These are phyloP conservation scores for Galerucella nymphaeae DNA, from an alignment of 2,888 invertebrate genomes.

Conservation along the genomic window DNA sequence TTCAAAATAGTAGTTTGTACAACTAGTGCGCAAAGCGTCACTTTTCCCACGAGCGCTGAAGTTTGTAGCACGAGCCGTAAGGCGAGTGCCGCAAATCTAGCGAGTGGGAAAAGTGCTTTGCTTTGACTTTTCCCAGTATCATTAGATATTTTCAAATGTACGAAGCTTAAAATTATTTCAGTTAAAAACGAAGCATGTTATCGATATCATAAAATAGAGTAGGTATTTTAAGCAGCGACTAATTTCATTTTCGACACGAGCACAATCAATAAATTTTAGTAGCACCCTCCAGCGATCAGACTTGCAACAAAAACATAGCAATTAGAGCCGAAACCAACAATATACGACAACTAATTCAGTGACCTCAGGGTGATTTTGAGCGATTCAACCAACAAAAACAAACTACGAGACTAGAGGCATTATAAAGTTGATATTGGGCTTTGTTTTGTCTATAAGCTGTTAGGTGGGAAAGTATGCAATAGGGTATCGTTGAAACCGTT, in stretches of 20 bases:
- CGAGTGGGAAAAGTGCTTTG: too few species aligned
- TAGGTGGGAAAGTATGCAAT: neutral
- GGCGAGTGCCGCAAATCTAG: too few species aligned
- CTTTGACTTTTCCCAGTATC: neutral
- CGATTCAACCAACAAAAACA: constrained; percentile 25
- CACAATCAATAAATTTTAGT: constrained; percentile 3
- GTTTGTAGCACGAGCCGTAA: too few species aligned
- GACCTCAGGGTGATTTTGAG: constrained; percentile 26
- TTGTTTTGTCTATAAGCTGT: constrained; percentile 6
- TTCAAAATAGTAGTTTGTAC: too few species aligned
- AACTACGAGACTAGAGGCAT: constrained; percentile 22
- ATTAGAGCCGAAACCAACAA: constrained; percentile 27
- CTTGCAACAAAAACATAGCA: constrained; percentile 23
- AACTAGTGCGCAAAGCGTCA: too few species aligned
- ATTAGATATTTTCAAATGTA: too few species aligned
- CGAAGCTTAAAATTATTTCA: neutral
- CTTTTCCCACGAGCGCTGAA: too few species aligned
- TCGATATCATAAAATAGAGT: too few species aligned
- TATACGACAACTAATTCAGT: constrained; percentile 30
- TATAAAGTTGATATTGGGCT: constrained; percentile 28
- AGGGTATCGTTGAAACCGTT: neutral
- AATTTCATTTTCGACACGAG: neutral
- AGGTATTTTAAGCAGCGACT: neutral
- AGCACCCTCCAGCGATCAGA: constrained; percentile 8
- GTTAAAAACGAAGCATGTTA: too few species aligned